Conservation (phyloP, 2,888 invertebrate species). For the Acronicta leporina region DNA sequence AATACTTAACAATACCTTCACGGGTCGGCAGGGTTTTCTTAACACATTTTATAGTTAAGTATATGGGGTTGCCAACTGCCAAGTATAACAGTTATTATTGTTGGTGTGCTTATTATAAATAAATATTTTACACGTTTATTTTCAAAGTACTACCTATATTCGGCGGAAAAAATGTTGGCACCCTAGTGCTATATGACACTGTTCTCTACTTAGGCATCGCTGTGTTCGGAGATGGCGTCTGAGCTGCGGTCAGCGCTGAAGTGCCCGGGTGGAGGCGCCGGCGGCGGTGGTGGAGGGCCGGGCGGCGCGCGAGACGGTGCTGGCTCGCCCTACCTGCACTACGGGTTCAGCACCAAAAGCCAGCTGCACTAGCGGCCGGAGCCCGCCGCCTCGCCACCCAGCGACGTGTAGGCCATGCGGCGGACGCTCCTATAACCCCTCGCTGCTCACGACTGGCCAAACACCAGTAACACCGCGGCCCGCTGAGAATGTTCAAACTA, state of each 20-base stretch:
- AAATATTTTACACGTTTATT: no score
- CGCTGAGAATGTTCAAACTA: conserved; percentile 54
- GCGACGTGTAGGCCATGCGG: conserved; percentile 78
- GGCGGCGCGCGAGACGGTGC: conserved; percentile 84
- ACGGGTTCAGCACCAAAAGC: conserved; percentile 90
- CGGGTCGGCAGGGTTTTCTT: no score
- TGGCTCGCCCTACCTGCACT: conserved; percentile 90
- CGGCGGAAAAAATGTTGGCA: neutral
- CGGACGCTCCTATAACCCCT: conserved; percentile 48
- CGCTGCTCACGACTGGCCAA: conserved; percentile 17
- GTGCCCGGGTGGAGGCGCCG: conserved; percentile 88
- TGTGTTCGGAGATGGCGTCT: conserved; percentile 93
- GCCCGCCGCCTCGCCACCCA: conserved; percentile 82
- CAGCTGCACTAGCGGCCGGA: conserved; percentile 86
- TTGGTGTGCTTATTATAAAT: no score
- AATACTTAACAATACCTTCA: no score
- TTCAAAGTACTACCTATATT: no score
- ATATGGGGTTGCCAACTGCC: no score
- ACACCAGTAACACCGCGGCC: conserved; percentile 20
- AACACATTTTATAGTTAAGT: no score
- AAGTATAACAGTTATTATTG: no score
- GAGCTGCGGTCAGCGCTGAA: conserved; percentile 92
- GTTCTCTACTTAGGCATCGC: conserved; percentile 88
- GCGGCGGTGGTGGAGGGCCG: conserved; percentile 71
- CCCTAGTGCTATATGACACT: conserved; percentile 5